Evolutionary conservation across 2,888 invertebrate species (phyloP).

Genomic region (Lasioglossum figueresi): DNA sequence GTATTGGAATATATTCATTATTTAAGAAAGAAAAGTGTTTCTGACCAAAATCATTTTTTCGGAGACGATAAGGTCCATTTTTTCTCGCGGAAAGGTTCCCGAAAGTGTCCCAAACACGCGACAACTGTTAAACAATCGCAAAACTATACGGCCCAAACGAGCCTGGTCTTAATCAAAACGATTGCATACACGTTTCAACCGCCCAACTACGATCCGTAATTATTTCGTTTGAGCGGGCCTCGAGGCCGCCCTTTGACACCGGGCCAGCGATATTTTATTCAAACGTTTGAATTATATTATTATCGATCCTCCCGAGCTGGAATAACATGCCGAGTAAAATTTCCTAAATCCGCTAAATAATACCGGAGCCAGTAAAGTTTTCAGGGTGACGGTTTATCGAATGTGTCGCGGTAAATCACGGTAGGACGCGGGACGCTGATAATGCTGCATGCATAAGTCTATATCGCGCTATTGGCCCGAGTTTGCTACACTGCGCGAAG

Average conservation of each 20-base stretch:
- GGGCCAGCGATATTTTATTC: background rate
- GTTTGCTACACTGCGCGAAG: background rate
- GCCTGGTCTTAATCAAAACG: background rate
- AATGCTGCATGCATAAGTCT: background rate
- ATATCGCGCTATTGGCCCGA: background rate
- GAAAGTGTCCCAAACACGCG: background rate
- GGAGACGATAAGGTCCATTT: background rate
- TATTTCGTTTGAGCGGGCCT: slow-evolving; percentile 8
- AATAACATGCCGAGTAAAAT: background rate
- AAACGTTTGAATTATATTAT: background rate
- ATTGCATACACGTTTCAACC: background rate
- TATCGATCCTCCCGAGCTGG: background rate
- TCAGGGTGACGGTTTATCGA: background rate
- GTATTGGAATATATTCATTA: no score
- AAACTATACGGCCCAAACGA: background rate
- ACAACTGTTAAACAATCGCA: background rate
- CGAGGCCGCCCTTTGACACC: background rate
- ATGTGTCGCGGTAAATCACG: slow-evolving; percentile 1
- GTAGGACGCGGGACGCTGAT: background rate
- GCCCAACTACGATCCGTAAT: background rate
- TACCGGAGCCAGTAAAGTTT: background rate
- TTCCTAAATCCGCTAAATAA: background rate
- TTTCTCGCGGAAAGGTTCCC: background rate
- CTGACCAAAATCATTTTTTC: no score
- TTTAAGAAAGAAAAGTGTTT: no score